Evolutionary conservation across 1,140 invertebrate genomes (phyloP), one percentile per base, ranked within the genome.

Genomic region (Paralvinella palmiformis): DNA sequence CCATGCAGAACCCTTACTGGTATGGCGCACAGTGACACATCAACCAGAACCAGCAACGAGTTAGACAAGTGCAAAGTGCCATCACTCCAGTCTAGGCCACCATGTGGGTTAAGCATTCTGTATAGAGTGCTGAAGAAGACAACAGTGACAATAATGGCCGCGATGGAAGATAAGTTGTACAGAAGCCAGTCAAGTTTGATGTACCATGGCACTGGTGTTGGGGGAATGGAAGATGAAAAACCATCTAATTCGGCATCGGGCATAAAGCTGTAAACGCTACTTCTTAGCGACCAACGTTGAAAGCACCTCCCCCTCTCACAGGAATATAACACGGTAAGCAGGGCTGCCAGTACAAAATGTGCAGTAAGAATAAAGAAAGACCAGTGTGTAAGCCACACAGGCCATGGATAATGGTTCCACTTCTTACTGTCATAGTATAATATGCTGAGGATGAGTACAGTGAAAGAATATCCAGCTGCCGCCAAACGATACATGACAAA

Each of bases 311-410:
- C 20, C 57, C 27, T 10, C 53, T 45, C 52, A 57, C 29, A 59
- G 52, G 24, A 41, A 33, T 13, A 35, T 13, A 67, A 6, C 2
- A 71, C 3, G 27, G 66, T 55, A 2, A 64, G 60, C 15, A 73
- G 32, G 31, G 65, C 66, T 50, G 73, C 68, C n/a, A 68, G 5
- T 2, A 62, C 29, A 15, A 74, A 60, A 58, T 73, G 73, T 10
- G 70, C 37, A 7, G 73, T 66, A 45, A 75, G 65, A 32, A 71
- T 31, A 32, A 67, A 55, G 62, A 73, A 75, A 10, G 74, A 74
- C 74, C 74, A 75, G 31, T 68, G 70, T 35, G 74, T 75, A 32
- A 75, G 62, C 41, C 66, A 75, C 7, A 69, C 69, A 6, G 65
- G 41, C 64, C 66, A 69, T 6, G 35, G 36, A 35, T 45, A 33